Evolutionary conservation across 2,113 vertebrate genomes (phyloP).

Genomic region (Corythaixoides concolor): DNA sequence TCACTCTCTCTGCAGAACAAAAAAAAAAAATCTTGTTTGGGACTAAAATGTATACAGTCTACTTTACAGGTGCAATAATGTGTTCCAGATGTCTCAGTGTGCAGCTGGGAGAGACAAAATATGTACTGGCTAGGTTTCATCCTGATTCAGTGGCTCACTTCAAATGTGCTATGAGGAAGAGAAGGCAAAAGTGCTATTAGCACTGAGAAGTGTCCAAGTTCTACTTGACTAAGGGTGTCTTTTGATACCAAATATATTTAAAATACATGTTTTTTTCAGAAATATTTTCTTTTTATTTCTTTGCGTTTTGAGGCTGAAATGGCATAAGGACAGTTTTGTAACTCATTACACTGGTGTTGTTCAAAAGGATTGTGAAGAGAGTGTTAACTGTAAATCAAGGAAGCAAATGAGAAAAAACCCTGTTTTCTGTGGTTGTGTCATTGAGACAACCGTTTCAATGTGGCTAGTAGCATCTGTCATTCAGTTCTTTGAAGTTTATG

Average conservation of each 20-base stretch:
- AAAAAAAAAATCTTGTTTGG: neutral
- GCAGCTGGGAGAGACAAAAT: neutral
- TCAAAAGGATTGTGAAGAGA: neutral
- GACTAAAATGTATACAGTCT: neutral
- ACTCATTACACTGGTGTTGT: neutral
- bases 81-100: neutral
- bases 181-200: neutral
- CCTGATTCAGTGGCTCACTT: neutral
- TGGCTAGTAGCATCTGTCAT: neutral
- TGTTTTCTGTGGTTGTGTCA: neutral
- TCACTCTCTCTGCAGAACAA: neutral
- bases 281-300: neutral
- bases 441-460: neutral
- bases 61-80: neutral
- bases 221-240: neutral
- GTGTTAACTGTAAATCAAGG: neutral
- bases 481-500: neutral
- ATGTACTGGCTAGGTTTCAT: neutral
- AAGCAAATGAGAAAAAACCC: neutral
- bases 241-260: neutral
- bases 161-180: neutral
- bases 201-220: neutral
- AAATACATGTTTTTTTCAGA: neutral
- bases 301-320: neutral
- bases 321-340: neutral